A percentile compares a stretch with the other conserved stretches of the same genome.
phyloP scores from a whole-genome alignment of 2,797 vertebrate species.

The Sphenodon punctatus region DNA sequence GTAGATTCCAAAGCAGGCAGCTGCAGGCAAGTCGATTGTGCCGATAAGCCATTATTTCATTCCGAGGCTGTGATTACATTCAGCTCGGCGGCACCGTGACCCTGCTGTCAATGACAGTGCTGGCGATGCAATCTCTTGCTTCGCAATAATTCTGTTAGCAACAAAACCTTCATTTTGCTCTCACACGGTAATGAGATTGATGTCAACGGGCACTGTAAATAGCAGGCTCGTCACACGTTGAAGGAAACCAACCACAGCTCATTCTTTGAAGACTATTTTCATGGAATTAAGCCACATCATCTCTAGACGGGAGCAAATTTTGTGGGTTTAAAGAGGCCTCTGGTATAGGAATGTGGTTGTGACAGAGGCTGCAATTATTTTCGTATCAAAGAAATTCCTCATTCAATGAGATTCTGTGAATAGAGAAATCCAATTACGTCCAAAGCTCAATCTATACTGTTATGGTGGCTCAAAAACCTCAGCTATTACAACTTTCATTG shows the following conservation, averaged over 20 bases:
- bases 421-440: background rate
- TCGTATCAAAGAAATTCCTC: background rate
- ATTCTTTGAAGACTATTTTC: background rate
- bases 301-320: background rate
- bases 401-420: background rate
- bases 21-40: background rate
- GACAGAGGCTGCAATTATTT: background rate
- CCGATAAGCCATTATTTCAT: background rate
- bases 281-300: background rate
- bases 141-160: background rate
- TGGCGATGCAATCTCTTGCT: background rate
- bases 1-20: background rate
- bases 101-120: background rate
- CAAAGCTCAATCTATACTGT: background rate
- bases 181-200: background rate
- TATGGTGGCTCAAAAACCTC: background rate
- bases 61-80: background rate
- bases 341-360: background rate
- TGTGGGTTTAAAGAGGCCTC: background rate
- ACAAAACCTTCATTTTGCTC: background rate
- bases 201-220: background rate
- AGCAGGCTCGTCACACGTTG: background rate
- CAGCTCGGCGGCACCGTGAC: background rate
- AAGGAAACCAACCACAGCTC: background rate
- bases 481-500: background rate